These are phyloP conservation scores for Miltochrista miniata DNA, from an alignment of 2,888 invertebrate genomes.

Conservation along the genomic window DNA sequence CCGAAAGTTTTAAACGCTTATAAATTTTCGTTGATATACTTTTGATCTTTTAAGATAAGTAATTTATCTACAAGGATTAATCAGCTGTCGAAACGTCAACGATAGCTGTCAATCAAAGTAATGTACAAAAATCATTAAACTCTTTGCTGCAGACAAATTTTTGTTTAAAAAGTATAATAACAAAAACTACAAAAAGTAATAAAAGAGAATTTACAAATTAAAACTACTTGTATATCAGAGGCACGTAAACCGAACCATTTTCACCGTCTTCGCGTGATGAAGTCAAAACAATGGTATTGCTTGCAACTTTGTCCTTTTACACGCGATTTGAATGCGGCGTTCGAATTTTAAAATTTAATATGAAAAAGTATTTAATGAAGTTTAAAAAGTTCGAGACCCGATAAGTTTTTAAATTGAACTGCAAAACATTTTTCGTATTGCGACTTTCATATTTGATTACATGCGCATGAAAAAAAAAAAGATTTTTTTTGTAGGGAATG, in stretches of 20 bases:
- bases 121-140: too few relatives aligned
- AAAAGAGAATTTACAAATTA: constrained; percentile 27
- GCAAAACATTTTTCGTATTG: background rate
- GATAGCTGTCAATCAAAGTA: too few relatives aligned
- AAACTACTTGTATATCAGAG: constrained; percentile 25
- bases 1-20: too few relatives aligned
- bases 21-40: too few relatives aligned
- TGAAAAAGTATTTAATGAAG: background rate
- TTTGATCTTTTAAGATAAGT: too few relatives aligned
- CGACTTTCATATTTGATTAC: background rate
- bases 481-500: background rate
- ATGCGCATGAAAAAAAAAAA: background rate
- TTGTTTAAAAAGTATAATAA: constrained; percentile 18
- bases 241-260: constrained; percentile 49
- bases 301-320: constrained; percentile 30
- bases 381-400: background rate
- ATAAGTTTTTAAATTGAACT: background rate
- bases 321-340: constrained; percentile 42
- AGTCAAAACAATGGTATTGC: constrained; percentile 50
- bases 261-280: constrained; percentile 59
- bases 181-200: too few relatives aligned
- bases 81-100: too few relatives aligned
- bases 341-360: constrained; percentile 23
- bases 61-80: too few relatives aligned
- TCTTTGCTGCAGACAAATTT: background rate